Evolutionary conservation across 2,888 invertebrate genomes (phyloP).

Genomic region (Sympetrum striolatum): DNA sequence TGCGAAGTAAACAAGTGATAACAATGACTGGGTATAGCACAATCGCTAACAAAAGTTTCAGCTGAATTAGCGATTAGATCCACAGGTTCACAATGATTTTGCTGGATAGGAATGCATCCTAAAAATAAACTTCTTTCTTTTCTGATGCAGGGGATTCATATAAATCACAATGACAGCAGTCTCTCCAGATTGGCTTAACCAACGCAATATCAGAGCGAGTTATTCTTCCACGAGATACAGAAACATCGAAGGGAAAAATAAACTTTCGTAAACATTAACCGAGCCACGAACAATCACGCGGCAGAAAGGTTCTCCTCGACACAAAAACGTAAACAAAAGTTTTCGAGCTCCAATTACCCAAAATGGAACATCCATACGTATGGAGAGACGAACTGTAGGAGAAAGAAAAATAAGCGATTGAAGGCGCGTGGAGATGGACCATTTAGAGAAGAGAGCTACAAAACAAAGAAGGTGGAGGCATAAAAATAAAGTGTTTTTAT

Average conservation of each 20-base stretch:
- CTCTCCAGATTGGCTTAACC: too few species aligned
- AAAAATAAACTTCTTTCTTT: too few species aligned
- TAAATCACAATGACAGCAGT: too few species aligned
- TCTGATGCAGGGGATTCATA: too few species aligned
- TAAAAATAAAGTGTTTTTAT: background rate
- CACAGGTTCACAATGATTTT: too few species aligned
- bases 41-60: too few species aligned
- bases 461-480: background rate
- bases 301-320: background rate
- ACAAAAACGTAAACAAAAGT: background rate
- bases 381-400: background rate
- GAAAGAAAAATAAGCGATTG: background rate
- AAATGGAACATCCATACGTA: background rate
- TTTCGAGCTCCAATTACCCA: background rate
- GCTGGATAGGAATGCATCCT: too few species aligned
- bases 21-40: too few species aligned
- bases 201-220: too few species aligned
- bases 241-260: background rate
- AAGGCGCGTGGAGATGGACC: background rate
- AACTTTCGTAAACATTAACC: background rate
- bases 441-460: background rate
- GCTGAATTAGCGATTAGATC: too few species aligned
- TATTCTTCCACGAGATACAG: too few species aligned
- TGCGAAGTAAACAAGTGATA: too few species aligned
- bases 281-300: background rate